Conservation (phyloP, 1,140 invertebrate genomes). For the Solenopsis invicta region DNA sequence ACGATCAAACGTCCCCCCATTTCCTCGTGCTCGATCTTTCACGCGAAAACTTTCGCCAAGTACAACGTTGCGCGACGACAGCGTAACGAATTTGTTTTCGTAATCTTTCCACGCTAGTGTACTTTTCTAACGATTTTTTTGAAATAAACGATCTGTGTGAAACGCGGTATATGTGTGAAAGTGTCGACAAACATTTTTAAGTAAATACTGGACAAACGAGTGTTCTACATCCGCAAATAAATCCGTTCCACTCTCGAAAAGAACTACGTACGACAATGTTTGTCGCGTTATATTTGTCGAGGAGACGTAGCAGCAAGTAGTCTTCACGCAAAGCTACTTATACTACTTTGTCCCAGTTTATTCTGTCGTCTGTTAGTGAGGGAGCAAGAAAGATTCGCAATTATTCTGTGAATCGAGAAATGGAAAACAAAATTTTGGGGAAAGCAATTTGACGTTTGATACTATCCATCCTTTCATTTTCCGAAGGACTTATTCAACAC, state of each 20-base stretch:
- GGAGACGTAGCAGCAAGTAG: constrained; percentile 21
- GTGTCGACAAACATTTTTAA: background rate
- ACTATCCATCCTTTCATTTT: background rate
- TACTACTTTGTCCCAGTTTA: constrained; percentile 29
- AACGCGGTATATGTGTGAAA: background rate
- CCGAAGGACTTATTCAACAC: background rate
- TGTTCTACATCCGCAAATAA: background rate
- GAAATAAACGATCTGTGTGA: background rate
- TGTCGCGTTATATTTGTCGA: constrained; percentile 8
- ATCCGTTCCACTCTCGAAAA: background rate
- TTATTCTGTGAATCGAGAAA: background rate
- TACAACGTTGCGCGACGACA: background rate
- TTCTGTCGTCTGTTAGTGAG: background rate
- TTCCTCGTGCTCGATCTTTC: background rate
- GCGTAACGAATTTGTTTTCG: constrained; percentile 20
- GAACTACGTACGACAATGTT: constrained; percentile 5
- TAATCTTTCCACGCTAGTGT: background rate
- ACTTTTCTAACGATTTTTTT: constrained; percentile 6
- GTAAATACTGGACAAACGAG: background rate
- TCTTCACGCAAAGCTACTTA: constrained; percentile 38
- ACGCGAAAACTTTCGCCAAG: background rate
- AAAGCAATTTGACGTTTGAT: background rate
- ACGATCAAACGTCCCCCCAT: constrained; percentile 34
- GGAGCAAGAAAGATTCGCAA: background rate
- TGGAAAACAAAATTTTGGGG: too few relatives aligned